Evolutionary conservation across 2,888 invertebrate genomes (phyloP), one percentile per base, ranked within the genome.

Genomic region (Crocallis elinguaria): DNA sequence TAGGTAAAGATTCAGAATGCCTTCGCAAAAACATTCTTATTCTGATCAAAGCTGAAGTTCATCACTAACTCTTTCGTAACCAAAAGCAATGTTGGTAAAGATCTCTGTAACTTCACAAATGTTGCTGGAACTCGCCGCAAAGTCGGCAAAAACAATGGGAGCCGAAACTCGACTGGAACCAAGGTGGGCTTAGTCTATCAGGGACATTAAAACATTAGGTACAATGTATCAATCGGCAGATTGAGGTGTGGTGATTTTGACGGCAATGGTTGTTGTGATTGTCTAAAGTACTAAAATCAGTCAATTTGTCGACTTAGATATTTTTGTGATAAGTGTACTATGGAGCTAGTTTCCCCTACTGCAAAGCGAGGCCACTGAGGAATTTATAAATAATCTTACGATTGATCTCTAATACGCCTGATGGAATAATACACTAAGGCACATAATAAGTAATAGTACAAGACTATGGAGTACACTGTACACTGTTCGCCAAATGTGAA

Each of bases 151-250:
- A 49, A 37, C 49, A 37, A 37, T 42, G 12, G 12, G 5, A 17
- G 11, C 12, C 7, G 8, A 7, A 41, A 41, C 17, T 41, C 12
- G 35, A 23, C 21, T 16, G 8, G 16, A 32, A 19, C 17, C 23
- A 37, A 43, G 37, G 49, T 35, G 14, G 16, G 12, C 27, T 49
- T 32, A 32, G 25, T 12, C 17, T 49, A 30, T 23, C 33, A 11
- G 9, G 8, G 33, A 43, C 32, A 25, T 50, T 37, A 49, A 29
- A 49, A 36, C 23, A 37, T 35, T 36, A n/a, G n/a, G n/a, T n/a
- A 23, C 25, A 16, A 29, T 43, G 32, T 50, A 37, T 44, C 43
- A 50, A 44, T 21, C 16, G 9, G 17, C 42, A 11, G 7, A 14
- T 29, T 9, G 6, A 7, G 27, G 41, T 35, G 7, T 13, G 21